A percentile compares a stretch with the other conserved stretches of the same genome.
These are phyloP conservation scores for Corydoras maculifer DNA, from an alignment of 2,113 vertebrate genomes.

Conservation along the genomic window DNA sequence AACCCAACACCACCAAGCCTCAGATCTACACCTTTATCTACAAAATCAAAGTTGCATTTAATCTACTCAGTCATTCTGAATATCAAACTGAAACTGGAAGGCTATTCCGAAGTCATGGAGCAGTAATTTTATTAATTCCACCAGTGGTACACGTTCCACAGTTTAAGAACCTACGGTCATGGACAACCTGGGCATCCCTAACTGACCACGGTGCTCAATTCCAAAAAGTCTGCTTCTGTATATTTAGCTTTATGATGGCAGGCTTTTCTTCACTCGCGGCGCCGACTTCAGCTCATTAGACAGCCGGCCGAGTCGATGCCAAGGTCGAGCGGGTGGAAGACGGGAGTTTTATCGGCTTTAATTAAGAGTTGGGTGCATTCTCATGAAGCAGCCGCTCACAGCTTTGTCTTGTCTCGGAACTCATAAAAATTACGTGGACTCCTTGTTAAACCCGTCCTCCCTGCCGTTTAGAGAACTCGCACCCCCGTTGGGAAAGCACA, in stretches of 20 bases:
- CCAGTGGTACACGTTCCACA: too few relatives aligned
- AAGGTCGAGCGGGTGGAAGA: constrained; percentile 44
- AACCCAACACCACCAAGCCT: too few relatives aligned
- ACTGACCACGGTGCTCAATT: not conserved
- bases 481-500: not conserved
- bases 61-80: too few relatives aligned
- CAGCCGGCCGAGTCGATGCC: constrained; percentile 51
- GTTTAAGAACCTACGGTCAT: too few relatives aligned
- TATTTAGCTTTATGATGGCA: constrained; percentile 25
- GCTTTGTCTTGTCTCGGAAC: constrained; percentile 58
- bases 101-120: too few relatives aligned
- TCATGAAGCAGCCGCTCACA: constrained; percentile 36
- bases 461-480: constrained; percentile 6
- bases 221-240: not conserved
- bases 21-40: too few relatives aligned
- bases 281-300: constrained; percentile 33
- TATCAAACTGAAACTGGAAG: too few relatives aligned
- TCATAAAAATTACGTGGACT: constrained; percentile 56
- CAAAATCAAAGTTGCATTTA: too few relatives aligned
- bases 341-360: constrained; percentile 54
- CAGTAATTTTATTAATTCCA: too few relatives aligned
- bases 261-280: too few relatives aligned
- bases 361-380: constrained; percentile 53
- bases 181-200: too few relatives aligned
- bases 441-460: constrained; percentile 11